Evolutionary conservation across 2,797 vertebrate genomes (phyloP), one percentile per base, ranked within the genome.

Genomic region (Gymnothorax javanicus): DNA sequence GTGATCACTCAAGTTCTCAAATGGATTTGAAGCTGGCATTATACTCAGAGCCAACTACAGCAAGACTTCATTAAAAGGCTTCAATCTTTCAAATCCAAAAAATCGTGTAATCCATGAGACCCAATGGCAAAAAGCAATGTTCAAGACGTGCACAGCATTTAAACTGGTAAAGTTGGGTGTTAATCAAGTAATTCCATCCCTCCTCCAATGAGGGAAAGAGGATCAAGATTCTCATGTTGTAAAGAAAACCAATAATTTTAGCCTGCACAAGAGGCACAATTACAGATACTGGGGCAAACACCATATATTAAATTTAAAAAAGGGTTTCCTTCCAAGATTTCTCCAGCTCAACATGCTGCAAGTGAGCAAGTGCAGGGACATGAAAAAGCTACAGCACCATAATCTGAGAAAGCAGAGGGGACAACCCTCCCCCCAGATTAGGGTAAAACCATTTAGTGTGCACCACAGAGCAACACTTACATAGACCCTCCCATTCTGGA

Each of bases 401-500:
- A 7, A 11, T 3, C 69, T 12, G 25, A n/a, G 25, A 27, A 71
- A 71, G n/a, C n/a, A 69, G n/a, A 27, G 11, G 20, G 62, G 62
- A 64, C 23, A 20, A 64, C 58, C 5, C 9, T 13, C 7, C 4
- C 58, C 58, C 58, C 58, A 15, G 58, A 6, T 7, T 7, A 13
- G 58, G 58, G 33, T 43, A 43, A 13, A 67, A n/a, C 6, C 62
- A 25, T 4, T n/a, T 4, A n/a, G 62, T n/a, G n/a, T 67, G 6
- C 6, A 25, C 1, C 60, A 17, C 60, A 6, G 11, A 15, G 69
- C 12, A 8, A 0, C 17, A 75, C 15, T 69, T 86, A 92, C 84
- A 60, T 88, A 89, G 20, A 89, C 89, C 50, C 3, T 83, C 15
- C 82, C 85, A 8, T 88, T 83, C 20, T 89, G 75, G 69, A 89